phyloP scores from a whole-genome alignment of 2,888 invertebrate genomes.

The Chalcis sispes region DNA sequence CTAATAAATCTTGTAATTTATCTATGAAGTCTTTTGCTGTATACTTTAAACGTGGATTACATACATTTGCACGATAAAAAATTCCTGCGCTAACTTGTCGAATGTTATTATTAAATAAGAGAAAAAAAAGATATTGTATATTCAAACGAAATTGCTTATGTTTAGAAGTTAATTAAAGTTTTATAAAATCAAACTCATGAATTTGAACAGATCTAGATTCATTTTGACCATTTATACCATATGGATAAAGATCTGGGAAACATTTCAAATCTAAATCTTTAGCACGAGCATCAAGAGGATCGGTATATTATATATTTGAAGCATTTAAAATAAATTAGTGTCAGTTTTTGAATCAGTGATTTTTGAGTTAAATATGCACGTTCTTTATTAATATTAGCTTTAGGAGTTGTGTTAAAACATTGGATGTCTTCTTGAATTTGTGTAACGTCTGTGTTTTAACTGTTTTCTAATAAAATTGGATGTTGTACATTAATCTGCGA shows the following conservation, averaged over 20 bases:
- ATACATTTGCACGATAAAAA: not conserved
- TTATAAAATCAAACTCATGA: constrained; percentile 32
- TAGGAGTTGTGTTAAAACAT: no score
- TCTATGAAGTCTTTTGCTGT: not conserved
- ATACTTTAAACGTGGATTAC: not conserved
- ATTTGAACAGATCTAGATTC: constrained; percentile 9
- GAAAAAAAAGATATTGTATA: constrained; percentile 62
- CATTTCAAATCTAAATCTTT: constrained; percentile 18
- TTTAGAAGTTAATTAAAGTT: constrained; percentile 58
- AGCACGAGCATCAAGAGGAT: not conserved
- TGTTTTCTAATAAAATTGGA: no score
- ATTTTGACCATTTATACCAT: constrained; percentile 58
- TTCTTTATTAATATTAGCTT: constrained; percentile 22
- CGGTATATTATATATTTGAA: not conserved
- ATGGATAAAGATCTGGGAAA: constrained; percentile 56
- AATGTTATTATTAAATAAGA: constrained; percentile 60
- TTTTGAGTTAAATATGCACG: constrained; percentile 56
- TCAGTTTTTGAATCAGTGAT: constrained; percentile 47
- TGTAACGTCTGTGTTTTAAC: no score
- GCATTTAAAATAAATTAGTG: not conserved
- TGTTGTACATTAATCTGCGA: no score
- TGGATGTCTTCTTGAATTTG: no score
- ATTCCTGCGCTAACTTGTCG: constrained; percentile 56
- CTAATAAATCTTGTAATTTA: not conserved
- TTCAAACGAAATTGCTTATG: constrained; percentile 61